Base-by-base conservation (phyloP, 2,888 invertebrate genomes). In the Abscondita cerata region DNA sequence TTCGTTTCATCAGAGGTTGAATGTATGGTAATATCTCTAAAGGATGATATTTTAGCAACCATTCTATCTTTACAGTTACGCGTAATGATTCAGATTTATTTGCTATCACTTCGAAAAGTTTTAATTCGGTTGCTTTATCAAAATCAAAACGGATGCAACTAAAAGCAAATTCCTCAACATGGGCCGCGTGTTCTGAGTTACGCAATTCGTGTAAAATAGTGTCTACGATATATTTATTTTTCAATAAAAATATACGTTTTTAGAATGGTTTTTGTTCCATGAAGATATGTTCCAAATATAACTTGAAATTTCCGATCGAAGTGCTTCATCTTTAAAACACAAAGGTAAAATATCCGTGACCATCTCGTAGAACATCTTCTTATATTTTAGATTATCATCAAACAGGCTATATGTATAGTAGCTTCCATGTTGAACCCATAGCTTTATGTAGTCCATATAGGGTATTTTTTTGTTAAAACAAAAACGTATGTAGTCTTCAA, bases 221-320 rank as follows among this genome's bases (percentile, higher is more conserved):
- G 8, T 54, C 11, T 12, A 60, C 34, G 5, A 50, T 50, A 15
- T 36, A 8, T 5, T 5, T 6, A 11, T 46, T 9, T 16, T 48
- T 34, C 15, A 55, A 36, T 8, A 1, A 38, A 54, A 2, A 63
- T 38, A n/a, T 16, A 1, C 31, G 5, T 54, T 46, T 4, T 55
- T 46, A 11, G 51, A 59, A 38, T 54, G 33, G 4, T 51, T 19
- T 25, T 31, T 41, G 15, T 63, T 63, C 36, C 46, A 63, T 0
- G n/a, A 0, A 4, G 1, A 9, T 6, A 63, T 8, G 12, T 15
- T 9, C 8, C 3, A 0, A 20, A 63, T 44, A 44, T 36, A 63
- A 2, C 6, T 0, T 3, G 16, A 2, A 6, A 59, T 40, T 2
- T 9, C n/a, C 9, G 18, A 3, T 4, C n/a, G 2, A 33, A 59